Evolutionary conservation across 2,888 invertebrate genomes (phyloP).

Genomic region (Cryptocephalus primarius): DNA sequence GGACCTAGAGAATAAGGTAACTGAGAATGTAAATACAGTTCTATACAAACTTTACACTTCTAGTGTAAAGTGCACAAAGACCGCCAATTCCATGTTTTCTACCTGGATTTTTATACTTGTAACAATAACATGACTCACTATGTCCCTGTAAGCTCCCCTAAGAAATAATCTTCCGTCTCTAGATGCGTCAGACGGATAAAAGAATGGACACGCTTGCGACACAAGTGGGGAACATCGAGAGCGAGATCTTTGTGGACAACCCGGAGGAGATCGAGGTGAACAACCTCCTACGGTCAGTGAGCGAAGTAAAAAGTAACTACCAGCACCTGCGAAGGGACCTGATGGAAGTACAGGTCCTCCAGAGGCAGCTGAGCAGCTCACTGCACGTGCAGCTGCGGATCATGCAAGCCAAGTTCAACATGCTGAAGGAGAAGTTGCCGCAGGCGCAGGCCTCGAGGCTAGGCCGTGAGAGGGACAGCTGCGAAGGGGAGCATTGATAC

Average conservation of each 20-base stretch:
- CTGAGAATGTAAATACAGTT: not conserved
- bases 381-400: slow-evolving; percentile 59
- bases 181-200: slow-evolving; percentile 66
- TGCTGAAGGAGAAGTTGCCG: slow-evolving; percentile 49
- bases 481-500: not conserved
- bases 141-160: no score
- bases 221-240: slow-evolving; percentile 63
- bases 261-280: slow-evolving; percentile 54
- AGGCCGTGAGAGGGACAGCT: slow-evolving; percentile 3
- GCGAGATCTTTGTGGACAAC: slow-evolving; percentile 41
- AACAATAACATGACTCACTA: not conserved
- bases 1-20: slow-evolving; percentile 32
- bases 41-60: not conserved
- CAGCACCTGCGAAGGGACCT: slow-evolving; percentile 68
- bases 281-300: slow-evolving; percentile 63
- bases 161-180: slow-evolving; percentile 9
- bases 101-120: not conserved
- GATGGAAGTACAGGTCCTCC: slow-evolving; percentile 67
- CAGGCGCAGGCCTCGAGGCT: slow-evolving; percentile 4
- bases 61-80: not conserved
- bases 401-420: slow-evolving; percentile 65
- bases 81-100: not conserved
- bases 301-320: slow-evolving; percentile 69
- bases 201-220: slow-evolving; percentile 62
- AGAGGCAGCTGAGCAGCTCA: slow-evolving; percentile 66